Evolutionary conservation across 2,797 vertebrate genomes (phyloP).

Genomic region (Somateria mollissima): DNA sequence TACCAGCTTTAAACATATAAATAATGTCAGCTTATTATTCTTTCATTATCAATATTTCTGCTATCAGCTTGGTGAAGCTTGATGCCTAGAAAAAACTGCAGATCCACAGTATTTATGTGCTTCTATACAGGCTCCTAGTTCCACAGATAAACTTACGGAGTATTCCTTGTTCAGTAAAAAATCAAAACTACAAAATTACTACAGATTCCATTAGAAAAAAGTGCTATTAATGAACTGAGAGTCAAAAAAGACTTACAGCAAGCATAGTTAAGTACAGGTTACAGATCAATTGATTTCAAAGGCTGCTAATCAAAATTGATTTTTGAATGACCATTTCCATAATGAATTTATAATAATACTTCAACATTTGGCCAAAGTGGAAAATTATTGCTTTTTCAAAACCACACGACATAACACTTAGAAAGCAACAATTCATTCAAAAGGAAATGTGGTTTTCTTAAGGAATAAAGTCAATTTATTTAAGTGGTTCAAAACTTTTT

Average conservation of each 20-base stretch:
- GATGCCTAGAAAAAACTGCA: not conserved
- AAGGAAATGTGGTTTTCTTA: conserved; percentile 78
- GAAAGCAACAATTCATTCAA: conserved; percentile 84
- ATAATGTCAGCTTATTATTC: conserved; percentile 44
- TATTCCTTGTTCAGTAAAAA: not conserved
- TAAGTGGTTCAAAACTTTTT: conserved; percentile 77
- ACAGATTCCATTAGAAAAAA: conserved; percentile 4
- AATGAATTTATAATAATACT: conserved; percentile 67
- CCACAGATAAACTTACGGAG: not conserved
- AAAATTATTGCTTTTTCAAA: conserved; percentile 69
- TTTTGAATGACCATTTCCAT: conserved; percentile 51
- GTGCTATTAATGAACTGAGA: conserved; percentile 21
- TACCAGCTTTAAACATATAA: conserved; percentile 42
- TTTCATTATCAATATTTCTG: conserved; percentile 54
- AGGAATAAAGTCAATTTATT: conserved; percentile 80
- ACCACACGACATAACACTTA: conserved; percentile 60
- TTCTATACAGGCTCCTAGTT: not conserved
- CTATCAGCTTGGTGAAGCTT: not conserved
- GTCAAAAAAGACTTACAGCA: not conserved
- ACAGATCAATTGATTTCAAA: conserved; percentile 54
- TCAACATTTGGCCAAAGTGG: conserved; percentile 57
- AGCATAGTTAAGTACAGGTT: conserved; percentile 30
- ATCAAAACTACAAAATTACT: not conserved
- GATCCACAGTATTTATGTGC: not conserved
- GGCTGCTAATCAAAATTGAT: conserved; percentile 64